Conservation (phyloP, 2,888 invertebrate genomes). For the Scelioninae gen. 2 region DNA sequence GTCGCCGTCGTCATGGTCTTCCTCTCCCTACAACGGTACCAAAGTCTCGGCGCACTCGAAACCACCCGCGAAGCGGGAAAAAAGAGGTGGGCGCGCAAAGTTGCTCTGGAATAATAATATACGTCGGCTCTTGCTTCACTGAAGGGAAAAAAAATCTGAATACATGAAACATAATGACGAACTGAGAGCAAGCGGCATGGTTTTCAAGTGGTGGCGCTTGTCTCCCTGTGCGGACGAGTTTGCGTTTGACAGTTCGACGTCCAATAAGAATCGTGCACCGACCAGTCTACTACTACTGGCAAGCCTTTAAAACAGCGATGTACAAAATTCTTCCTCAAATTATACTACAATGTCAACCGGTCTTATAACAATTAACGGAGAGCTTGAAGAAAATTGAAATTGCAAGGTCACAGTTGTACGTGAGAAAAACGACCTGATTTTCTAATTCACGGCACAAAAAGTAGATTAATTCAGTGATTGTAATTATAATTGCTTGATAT, state of each 20-base stretch:
- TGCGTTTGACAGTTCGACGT: slow-evolving; percentile 52
- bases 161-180: slow-evolving; percentile 74
- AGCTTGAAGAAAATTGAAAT: neutral
- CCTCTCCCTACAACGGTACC: slow-evolving; percentile 62
- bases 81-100: slow-evolving; percentile 70
- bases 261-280: slow-evolving; percentile 24
- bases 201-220: slow-evolving; percentile 60
- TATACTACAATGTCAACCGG: no score
- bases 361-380: no score
- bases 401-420: no score
- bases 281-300: slow-evolving; percentile 26
- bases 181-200: slow-evolving; percentile 63
- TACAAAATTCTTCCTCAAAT: slow-evolving; percentile 1
- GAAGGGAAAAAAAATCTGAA: slow-evolving; percentile 73
- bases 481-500: neutral
- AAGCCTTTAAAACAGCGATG: neutral
- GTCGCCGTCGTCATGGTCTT: slow-evolving; percentile 61
- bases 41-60: slow-evolving; percentile 61
- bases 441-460: no score
- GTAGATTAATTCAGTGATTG: no score
- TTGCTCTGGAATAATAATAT: slow-evolving; percentile 74
- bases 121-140: slow-evolving; percentile 67
- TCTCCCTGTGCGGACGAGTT: slow-evolving; percentile 33
- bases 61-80: slow-evolving; percentile 60
- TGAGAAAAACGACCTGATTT: no score